Percentiles rank a stretch among this genome's conserved stretches.
Conservation (phyloP, 1,140 invertebrate genomes). For the Ips nitidus region DNA sequence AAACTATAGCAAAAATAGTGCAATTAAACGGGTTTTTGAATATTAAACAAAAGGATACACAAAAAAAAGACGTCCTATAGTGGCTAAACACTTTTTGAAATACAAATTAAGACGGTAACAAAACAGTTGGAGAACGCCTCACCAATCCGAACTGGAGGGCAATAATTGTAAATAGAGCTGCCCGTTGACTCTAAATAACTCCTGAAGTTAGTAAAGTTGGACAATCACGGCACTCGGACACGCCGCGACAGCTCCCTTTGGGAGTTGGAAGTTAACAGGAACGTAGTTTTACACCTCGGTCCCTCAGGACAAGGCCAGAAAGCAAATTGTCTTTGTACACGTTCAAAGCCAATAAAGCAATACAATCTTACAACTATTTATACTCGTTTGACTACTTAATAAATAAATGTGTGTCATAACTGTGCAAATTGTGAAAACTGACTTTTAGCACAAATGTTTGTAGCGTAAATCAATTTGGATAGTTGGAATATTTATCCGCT, state of each 20-base stretch:
- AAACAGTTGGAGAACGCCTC: no score
- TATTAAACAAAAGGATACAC: no score
- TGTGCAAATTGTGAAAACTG: no score
- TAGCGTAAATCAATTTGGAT: no score
- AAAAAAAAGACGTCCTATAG: no score
- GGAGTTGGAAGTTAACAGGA: constrained; percentile 36
- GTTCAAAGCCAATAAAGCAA: constrained; percentile 43
- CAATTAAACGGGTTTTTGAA: no score
- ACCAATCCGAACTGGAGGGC: not conserved
- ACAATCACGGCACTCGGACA: constrained; percentile 23
- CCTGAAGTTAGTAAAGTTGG: constrained; percentile 11
- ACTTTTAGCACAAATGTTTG: no score
- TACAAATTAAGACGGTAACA: no score
- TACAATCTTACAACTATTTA: constrained; percentile 35
- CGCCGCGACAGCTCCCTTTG: constrained; percentile 10
- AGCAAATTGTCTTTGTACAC: constrained; percentile 44
- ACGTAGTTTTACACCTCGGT: constrained; percentile 47
- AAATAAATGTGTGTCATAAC: no score
- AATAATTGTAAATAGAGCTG: constrained; percentile 11
- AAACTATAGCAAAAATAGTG: no score
- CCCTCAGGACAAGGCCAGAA: constrained; percentile 37
- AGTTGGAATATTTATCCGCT: no score
- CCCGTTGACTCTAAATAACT: not conserved
- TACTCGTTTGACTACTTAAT: not conserved
- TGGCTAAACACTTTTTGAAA: no score